Base-by-base conservation (phyloP, 2,797 vertebrate genomes). In the Paguma larvata region DNA sequence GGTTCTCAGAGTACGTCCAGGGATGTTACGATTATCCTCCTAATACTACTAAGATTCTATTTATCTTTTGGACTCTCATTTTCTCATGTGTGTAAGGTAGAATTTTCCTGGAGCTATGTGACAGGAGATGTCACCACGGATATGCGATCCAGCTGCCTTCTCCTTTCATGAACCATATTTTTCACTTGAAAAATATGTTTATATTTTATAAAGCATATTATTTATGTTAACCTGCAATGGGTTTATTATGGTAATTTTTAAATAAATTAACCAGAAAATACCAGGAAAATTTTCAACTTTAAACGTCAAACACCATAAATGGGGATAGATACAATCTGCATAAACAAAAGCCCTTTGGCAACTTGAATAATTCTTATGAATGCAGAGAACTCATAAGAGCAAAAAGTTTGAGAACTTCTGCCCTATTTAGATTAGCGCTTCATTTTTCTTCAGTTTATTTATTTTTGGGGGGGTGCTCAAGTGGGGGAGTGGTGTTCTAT, bases 301-400 rank as follows among this genome's bases (percentile, higher is more conserved):
- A 91, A 84, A 88, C 89, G 80, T 90, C 63, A 83, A 83, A 78
- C 84, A 73, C 27, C n/a, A 32, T 85, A 63, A 46, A 84, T 78
- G 41, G 23, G 9, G 13, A 80, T 38, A 85, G 25, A 77, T 85
- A 56, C 30, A 85, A 65, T 70, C 65, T 19, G 15, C 48, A 51
- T 53, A n/a, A 91, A 86, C 3, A 73, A 53, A 85, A 85, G 38
- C 44, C 44, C 12, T 13, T 72, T 27, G 19, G 34, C 4, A 48
- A 67, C 25, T 12, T 84, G 53, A 86, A 62, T 63, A 67, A 63
- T 70, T 87, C 73, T 51, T 51, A 51, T 3, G 41, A 53, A 46
- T 62, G 14, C n/a, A 41, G 67, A 79, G 51, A 25, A 32, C 9
- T 72, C 7, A 32, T 32, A 63, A 78, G 46, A 65, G 25, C 14